These are phyloP conservation scores for Pectinophora gossypiella DNA, from an alignment of 1,140 invertebrate species.

Conservation along the genomic window DNA sequence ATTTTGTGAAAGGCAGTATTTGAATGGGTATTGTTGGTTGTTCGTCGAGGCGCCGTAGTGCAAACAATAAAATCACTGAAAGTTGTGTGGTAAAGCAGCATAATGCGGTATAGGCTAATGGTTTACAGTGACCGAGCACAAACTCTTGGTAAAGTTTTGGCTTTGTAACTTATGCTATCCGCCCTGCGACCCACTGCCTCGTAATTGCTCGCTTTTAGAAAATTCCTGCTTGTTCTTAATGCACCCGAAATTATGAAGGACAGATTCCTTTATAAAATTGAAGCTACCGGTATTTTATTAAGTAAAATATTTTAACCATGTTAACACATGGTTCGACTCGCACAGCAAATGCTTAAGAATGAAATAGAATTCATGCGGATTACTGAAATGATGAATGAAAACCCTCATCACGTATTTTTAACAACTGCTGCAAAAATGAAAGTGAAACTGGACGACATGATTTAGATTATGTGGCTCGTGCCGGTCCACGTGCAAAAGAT, in stretches of 20 bases:
- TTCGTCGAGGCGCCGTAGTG: constrained; percentile 25
- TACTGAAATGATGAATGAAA: constrained; percentile 3
- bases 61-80: constrained; percentile 48
- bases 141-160: constrained; percentile 38
- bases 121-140: constrained; percentile 51
- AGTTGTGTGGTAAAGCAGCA: constrained; percentile 31
- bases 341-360: neutral
- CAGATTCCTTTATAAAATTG: neutral
- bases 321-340: no score
- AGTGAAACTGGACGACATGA: neutral
- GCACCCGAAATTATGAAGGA: no score
- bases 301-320: neutral
- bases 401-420: constrained; percentile 5
- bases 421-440: neutral
- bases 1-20: constrained; percentile 15
- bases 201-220: constrained; percentile 20
- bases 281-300: neutral
- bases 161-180: constrained; percentile 32
- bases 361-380: neutral
- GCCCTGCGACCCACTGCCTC: constrained; percentile 20
- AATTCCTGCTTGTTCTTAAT: constrained; percentile 16
- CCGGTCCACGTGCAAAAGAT: neutral
- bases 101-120: constrained; percentile 44
- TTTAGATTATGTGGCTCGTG: constrained; percentile 3
- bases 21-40: constrained; percentile 30